Conservation (phyloP, 2,797 vertebrate genomes). For the Merluccius polli region DNA sequence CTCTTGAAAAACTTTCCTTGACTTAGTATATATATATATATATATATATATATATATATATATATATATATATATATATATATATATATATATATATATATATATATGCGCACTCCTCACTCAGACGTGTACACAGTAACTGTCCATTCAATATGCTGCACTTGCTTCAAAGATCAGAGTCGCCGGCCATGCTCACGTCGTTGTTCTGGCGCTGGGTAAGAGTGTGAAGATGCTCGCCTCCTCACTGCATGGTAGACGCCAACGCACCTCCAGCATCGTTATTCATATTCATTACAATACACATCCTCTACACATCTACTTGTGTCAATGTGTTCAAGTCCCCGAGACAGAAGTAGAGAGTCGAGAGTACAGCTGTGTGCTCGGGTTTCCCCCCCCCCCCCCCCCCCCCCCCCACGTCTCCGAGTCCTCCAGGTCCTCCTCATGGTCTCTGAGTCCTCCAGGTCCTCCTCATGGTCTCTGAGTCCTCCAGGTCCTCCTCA, state of each 20-base stretch:
- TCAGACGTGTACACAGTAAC: conserved; percentile 15
- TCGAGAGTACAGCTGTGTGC: conserved; percentile 50
- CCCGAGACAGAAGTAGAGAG: conserved; percentile 28
- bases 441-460: too few relatives aligned
- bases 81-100: background rate
- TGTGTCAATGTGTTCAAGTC: conserved; percentile 34
- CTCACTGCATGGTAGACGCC: conserved; percentile 10
- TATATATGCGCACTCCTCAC: background rate
- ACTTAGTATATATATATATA: background rate
- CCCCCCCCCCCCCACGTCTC: too few relatives aligned
- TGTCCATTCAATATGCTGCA: conserved; percentile 20
- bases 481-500: too few relatives aligned
- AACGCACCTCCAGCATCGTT: conserved; percentile 24
- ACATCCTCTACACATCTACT: too few relatives aligned
- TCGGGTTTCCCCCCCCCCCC: too few relatives aligned
- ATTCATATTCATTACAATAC: background rate
- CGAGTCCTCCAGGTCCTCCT: too few relatives aligned
- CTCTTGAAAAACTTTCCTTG: conserved; percentile 13
- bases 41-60: background rate
- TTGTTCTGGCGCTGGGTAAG: conserved; percentile 57
- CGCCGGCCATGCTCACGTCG: conserved; percentile 43
- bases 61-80: too few relatives aligned
- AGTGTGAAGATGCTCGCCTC: conserved; percentile 56
- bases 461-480: too few relatives aligned
- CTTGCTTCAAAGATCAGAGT: background rate